Evolutionary conservation across 2,888 invertebrate species (phyloP).

Genomic region (Maniola hyperantus): DNA sequence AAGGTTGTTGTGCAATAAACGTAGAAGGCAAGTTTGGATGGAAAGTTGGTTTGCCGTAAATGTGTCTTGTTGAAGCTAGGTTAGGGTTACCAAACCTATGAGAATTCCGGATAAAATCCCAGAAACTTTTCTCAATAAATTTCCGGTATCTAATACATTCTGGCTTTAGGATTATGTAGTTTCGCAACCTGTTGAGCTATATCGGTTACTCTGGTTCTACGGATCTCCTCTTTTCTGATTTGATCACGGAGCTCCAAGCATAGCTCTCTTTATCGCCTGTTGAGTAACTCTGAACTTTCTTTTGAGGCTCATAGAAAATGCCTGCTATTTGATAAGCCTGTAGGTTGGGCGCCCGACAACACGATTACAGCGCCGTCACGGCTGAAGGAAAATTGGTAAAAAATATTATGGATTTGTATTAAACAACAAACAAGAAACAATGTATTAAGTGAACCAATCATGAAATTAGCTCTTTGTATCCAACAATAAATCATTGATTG

Average conservation of each 20-base stretch:
- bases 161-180: no score
- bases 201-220: no score
- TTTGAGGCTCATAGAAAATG: no score
- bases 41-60: constrained; percentile 45
- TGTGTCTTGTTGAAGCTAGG: constrained; percentile 18
- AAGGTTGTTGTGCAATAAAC: constrained; percentile 44
- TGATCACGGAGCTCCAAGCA: no score
- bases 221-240: no score
- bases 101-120: neutral
- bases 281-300: no score
- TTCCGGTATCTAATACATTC: no score
- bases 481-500: constrained; percentile 13
- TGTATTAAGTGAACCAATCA: constrained; percentile 4
- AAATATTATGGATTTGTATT: neutral
- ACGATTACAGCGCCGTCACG: constrained; percentile 12
- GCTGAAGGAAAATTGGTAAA: constrained; percentile 22
- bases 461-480: neutral
- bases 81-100: neutral
- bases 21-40: constrained; percentile 41
- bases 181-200: no score
- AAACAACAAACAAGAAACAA: neutral
- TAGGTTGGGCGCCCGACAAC: constrained; percentile 14
- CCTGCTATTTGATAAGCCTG: no score
- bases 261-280: no score
- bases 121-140: no score